Percentiles rank a stretch among this genome's conserved stretches.
These are phyloP conservation scores for Serripes groenlandicus DNA, from an alignment of 2,888 invertebrate species.

Conservation along the genomic window DNA sequence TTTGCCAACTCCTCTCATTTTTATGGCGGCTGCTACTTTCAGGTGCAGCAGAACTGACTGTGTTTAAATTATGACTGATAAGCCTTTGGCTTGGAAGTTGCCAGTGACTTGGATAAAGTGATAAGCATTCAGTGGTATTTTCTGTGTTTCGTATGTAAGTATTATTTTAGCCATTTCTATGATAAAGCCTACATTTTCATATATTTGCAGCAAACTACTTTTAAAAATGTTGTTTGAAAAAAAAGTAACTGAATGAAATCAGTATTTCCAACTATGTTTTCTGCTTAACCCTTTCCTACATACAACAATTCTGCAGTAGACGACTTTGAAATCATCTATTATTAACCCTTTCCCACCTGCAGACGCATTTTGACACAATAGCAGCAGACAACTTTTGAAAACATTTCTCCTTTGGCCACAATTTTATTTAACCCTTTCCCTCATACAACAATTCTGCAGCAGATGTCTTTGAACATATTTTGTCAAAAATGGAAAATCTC, in stretches of 20 bases:
- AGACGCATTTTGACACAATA: too few relatives aligned
- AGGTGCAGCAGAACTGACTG: slow-evolving; percentile 18
- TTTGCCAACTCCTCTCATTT: neutral
- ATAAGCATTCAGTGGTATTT: neutral
- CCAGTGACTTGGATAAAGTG: neutral
- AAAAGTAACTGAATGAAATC: neutral
- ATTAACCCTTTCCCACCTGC: too few relatives aligned
- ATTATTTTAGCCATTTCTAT: neutral
- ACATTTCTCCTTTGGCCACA: too few relatives aligned
- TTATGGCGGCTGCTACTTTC: slow-evolving; percentile 4
- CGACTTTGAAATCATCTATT: too few relatives aligned
- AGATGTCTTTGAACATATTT: too few relatives aligned
- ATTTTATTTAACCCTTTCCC: too few relatives aligned
- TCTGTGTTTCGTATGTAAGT: neutral
- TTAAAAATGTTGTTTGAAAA: neutral
- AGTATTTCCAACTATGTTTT: neutral
- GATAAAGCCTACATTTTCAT: neutral
- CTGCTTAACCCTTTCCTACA: too few relatives aligned
- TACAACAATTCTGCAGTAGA: too few relatives aligned
- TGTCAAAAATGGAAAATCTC: too few relatives aligned
- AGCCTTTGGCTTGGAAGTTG: neutral
- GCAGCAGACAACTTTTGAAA: too few relatives aligned
- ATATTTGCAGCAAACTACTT: neutral
- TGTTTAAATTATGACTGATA: slow-evolving; percentile 19
- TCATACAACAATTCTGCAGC: too few relatives aligned